Percentiles rank a stretch among this genome's conserved stretches.
These are phyloP conservation scores for Benthochromis sp. DNA, from an alignment of 2,113 vertebrate species.

Conservation along the genomic window DNA sequence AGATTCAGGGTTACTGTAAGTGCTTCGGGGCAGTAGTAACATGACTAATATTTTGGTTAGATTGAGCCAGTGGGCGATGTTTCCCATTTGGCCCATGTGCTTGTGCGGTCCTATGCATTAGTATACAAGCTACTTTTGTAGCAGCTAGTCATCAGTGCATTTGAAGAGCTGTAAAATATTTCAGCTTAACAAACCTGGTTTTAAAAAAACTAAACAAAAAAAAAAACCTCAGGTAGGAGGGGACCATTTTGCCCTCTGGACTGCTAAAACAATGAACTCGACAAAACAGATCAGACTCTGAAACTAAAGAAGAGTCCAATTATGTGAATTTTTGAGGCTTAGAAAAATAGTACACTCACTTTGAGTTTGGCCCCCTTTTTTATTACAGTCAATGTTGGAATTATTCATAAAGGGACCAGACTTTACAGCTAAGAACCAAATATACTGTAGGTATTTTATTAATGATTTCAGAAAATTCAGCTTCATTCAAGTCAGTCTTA, in stretches of 20 bases:
- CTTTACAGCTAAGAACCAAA: neutral
- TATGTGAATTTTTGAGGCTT: neutral
- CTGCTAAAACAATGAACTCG: neutral
- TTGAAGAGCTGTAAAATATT: neutral
- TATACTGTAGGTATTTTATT: neutral
- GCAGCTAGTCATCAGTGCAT: neutral
- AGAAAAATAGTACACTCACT: neutral
- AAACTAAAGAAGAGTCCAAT: neutral
- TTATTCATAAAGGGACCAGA: neutral
- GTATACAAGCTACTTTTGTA: neutral
- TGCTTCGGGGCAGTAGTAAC: neutral
- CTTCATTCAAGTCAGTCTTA: neutral
- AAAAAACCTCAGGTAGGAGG: neutral
- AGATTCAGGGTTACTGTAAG: neutral
- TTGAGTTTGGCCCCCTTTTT: neutral
- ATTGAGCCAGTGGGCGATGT: neutral
- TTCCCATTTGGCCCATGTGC: neutral
- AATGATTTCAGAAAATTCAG: neutral
- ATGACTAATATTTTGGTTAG: neutral
- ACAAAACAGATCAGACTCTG: neutral
- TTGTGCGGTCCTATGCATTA: neutral
- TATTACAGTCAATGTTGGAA: neutral
- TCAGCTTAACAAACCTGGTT: neutral
- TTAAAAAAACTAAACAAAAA: neutral
- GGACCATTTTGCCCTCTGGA: neutral